Conservation (phyloP, 2,888 invertebrate species). For the Schizaphis graminum region DNA sequence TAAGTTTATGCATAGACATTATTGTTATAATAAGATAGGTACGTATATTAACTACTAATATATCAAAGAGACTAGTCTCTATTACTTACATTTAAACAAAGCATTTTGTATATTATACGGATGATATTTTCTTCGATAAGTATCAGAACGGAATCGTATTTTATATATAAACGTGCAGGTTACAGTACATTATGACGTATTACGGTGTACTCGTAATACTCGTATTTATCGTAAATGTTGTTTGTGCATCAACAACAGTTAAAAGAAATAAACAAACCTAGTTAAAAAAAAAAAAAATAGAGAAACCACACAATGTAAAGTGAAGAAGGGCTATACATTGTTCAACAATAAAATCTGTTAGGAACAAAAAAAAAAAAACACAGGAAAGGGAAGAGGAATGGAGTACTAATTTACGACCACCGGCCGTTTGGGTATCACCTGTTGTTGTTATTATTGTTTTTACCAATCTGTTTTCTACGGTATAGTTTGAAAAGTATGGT, state of each 20-base stretch:
- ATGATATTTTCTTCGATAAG: neutral
- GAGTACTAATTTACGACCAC: conserved; percentile 50
- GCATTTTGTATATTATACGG: neutral
- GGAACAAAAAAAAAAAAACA: conserved; percentile 11
- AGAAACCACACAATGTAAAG: neutral
- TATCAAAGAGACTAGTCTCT: neutral
- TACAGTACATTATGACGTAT: neutral
- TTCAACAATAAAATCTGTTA: conserved; percentile 57
- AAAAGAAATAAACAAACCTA: neutral
- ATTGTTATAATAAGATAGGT: neutral
- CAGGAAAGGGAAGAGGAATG: neutral
- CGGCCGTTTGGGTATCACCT: conserved; percentile 60
- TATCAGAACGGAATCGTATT: neutral
- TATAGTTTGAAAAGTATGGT: conserved; percentile 26
- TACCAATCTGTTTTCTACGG: neutral
- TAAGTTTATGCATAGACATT: neutral
- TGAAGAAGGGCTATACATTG: neutral
- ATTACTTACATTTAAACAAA: neutral
- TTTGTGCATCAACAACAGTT: neutral
- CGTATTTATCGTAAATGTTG: neutral
- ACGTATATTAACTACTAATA: neutral
- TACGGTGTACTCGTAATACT: too few relatives aligned
- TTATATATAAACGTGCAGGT: neutral
- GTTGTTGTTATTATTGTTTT: conserved; percentile 61
- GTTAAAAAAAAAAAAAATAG: neutral